Conservation (phyloP, 2,888 invertebrate species). For the Argyra leucocephala region DNA sequence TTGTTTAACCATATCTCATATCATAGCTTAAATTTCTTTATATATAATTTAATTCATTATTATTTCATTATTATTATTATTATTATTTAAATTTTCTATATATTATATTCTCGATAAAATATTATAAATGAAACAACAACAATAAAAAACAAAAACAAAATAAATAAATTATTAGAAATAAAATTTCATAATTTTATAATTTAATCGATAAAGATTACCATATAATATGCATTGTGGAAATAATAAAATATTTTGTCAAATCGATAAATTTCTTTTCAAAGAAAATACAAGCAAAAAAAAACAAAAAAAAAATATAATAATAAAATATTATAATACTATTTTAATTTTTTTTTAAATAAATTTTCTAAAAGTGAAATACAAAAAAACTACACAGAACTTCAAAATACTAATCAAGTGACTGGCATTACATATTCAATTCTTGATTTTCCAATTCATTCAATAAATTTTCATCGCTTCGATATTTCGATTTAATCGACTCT, state of each 20-base stretch:
- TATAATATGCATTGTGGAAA: not conserved
- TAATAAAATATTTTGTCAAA: conserved; percentile 4
- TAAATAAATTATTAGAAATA: too few species aligned
- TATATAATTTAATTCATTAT: not conserved
- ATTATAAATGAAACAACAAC: too few species aligned
- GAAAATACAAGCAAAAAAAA: too few species aligned
- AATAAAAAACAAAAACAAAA: too few species aligned
- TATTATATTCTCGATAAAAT: not conserved
- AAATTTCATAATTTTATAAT: not conserved
- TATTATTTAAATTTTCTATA: not conserved
- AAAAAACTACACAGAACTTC: not conserved
- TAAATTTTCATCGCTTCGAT: conserved; percentile 11
- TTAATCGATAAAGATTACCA: conserved; percentile 1
- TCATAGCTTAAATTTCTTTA: not conserved
- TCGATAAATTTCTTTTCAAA: not conserved
- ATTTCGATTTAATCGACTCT: not conserved
- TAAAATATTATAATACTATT: too few species aligned
- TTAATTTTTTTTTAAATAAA: too few species aligned
- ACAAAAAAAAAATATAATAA: too few species aligned
- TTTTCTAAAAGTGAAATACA: not conserved
- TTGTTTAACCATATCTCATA: not conserved
- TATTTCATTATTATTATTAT: not conserved
- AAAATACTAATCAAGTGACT: too few species aligned
- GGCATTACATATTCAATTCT: not conserved
- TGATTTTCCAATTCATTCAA: conserved; percentile 1